Conservation (phyloP, 1,140 invertebrate genomes). For the Calycopis cecrops region DNA sequence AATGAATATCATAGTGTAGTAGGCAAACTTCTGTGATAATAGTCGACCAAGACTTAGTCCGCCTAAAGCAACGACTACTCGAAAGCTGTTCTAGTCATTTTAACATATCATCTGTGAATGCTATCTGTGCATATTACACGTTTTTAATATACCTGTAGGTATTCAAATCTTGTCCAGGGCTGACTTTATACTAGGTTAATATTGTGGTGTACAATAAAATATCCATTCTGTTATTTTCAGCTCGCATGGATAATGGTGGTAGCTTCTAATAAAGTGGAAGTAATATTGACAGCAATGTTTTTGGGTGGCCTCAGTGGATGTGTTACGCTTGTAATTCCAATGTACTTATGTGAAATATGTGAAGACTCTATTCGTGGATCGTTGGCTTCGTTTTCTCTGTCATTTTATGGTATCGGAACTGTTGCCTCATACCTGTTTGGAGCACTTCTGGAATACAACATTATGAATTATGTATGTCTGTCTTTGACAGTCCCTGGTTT, state of each 20-base stretch:
- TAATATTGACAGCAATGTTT: neutral
- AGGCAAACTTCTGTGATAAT: no score
- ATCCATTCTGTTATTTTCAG: neutral
- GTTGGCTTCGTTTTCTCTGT: conserved; percentile 33
- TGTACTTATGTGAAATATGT: neutral
- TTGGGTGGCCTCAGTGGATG: neutral
- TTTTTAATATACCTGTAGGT: no score
- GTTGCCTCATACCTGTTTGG: conserved; percentile 39
- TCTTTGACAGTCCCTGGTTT: conserved; percentile 25
- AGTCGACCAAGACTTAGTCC: no score
- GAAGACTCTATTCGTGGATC: conserved; percentile 25
- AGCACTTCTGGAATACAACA: conserved; percentile 30
- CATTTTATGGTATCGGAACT: conserved; percentile 37
- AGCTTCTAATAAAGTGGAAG: neutral
- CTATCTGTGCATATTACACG: no score
- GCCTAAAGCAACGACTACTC: no score
- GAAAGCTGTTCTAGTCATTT: no score
- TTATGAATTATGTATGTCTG: conserved; percentile 33
- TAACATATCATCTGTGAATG: no score
- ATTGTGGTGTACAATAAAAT: neutral
- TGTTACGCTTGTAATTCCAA: neutral
- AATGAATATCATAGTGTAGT: no score
- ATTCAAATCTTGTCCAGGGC: no score
- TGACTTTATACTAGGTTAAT: neutral
- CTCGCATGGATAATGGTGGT: neutral